These are phyloP conservation scores for Amphipoea oculea DNA, from an alignment of 2,888 invertebrate species.

Conservation along the genomic window DNA sequence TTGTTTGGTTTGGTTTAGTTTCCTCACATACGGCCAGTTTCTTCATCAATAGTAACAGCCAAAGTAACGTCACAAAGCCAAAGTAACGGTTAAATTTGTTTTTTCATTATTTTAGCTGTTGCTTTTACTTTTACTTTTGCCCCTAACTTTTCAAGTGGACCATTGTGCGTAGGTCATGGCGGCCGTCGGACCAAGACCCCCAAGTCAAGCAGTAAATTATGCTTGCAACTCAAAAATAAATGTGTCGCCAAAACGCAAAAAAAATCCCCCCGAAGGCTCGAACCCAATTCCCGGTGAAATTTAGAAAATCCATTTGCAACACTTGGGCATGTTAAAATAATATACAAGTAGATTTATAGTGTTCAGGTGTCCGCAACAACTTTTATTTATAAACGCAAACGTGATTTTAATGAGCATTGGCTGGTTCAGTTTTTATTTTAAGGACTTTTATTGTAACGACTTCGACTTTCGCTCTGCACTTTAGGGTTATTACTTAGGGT, in stretches of 20 bases:
- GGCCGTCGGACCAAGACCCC: not conserved
- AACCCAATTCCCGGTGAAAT: slow-evolving; percentile 35
- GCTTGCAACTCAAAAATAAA: slow-evolving; percentile 11
- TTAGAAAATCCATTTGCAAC: slow-evolving; percentile 62
- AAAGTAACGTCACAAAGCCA: too few species aligned
- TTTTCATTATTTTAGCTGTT: too few species aligned
- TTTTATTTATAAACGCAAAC: slow-evolving; percentile 72
- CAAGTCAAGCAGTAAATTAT: not conserved
- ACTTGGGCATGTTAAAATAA: slow-evolving; percentile 67
- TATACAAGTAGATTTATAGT: slow-evolving; percentile 73
- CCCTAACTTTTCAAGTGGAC: not conserved
- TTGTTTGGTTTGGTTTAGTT: not conserved
- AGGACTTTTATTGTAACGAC: slow-evolving; percentile 61
- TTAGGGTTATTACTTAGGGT: slow-evolving; percentile 56
- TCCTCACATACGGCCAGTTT: not conserved
- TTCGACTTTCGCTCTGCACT: slow-evolving; percentile 57
- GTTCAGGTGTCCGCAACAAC: slow-evolving; percentile 73
- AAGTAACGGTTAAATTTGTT: too few species aligned
- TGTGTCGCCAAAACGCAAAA: slow-evolving; percentile 25
- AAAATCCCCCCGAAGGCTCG: not conserved
- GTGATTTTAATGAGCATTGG: slow-evolving; percentile 76
- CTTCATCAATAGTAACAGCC: too few species aligned
- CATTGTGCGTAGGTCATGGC: not conserved
- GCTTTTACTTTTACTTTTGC: too few species aligned
- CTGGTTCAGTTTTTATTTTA: slow-evolving; percentile 66